A percentile compares a stretch with the other conserved stretches of the same genome.
These are phyloP conservation scores for Ectropis crepuscularia DNA, from an alignment of 2,888 invertebrate species.

Conservation along the genomic window DNA sequence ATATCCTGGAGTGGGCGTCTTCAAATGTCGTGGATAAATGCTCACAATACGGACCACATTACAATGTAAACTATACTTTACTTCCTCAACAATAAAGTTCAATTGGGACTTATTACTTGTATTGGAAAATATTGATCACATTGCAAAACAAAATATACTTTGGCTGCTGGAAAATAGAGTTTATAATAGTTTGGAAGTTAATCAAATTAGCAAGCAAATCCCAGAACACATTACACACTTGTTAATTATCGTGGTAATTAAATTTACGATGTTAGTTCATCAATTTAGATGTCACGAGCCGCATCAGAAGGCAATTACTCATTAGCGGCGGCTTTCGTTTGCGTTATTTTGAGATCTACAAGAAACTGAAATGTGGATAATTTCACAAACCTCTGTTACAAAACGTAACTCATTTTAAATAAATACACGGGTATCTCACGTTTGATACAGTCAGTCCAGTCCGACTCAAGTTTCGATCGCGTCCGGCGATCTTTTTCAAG, in stretches of 20 bases:
- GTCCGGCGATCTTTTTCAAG: too few species aligned
- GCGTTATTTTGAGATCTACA: neutral
- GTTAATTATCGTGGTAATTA: conserved; percentile 28
- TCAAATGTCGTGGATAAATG: conserved; percentile 13
- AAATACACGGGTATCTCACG: too few species aligned
- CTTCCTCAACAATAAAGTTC: neutral
- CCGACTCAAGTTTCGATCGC: too few species aligned
- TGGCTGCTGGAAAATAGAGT: neutral
- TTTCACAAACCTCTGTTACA: neutral
- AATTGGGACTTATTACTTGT: too few species aligned
- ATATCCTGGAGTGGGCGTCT: conserved; percentile 32
- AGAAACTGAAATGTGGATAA: neutral
- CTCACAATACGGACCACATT: neutral
- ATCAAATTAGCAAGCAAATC: conserved; percentile 11
- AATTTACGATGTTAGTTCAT: conserved; percentile 29
- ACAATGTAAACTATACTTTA: neutral
- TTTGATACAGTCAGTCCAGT: too few species aligned
- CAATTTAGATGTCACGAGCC: conserved; percentile 20
- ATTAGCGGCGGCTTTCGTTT: conserved; percentile 1
- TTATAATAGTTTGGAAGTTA: neutral
- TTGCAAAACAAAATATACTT: neutral
- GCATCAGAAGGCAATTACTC: conserved; percentile 9
- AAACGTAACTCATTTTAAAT: too few species aligned
- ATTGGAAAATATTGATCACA: neutral
- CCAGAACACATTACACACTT: conserved; percentile 19